Percentiles rank a stretch among this genome's conserved stretches.
Evolutionary conservation across 2,113 vertebrate genomes (phyloP).

Genomic region (Zosterops hypoxanthus): DNA sequence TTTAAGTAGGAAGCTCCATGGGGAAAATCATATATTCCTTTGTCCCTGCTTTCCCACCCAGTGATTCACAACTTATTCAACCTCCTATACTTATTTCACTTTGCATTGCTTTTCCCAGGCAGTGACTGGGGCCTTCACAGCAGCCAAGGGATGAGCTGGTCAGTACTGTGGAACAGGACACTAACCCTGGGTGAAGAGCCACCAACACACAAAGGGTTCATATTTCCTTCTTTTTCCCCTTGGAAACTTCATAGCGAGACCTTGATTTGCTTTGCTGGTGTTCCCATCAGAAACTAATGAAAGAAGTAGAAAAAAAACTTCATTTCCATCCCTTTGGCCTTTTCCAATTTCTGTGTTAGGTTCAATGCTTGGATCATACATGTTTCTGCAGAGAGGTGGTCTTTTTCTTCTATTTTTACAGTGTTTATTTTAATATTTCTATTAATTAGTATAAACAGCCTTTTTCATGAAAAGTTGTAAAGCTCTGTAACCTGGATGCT

Average conservation of each 20-base stretch:
- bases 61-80: background rate
- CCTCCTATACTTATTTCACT: background rate
- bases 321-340: background rate
- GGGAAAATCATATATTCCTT: background rate
- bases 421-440: background rate
- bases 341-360: background rate
- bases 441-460: background rate
- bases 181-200: accelerated
- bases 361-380: background rate
- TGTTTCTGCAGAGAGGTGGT: background rate
- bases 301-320: background rate
- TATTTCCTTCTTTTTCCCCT: background rate
- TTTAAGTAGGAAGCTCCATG: background rate
- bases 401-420: background rate
- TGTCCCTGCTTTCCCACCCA: background rate
- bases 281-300: background rate
- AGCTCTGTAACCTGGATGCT: background rate
- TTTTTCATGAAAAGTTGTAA: background rate
- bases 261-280: background rate
- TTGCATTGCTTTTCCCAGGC: background rate
- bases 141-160: background rate
- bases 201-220: background rate
- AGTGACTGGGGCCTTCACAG: background rate
- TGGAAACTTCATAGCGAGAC: background rate
- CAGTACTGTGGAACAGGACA: background rate